Base-by-base conservation (phyloP, 1,140 invertebrate species). In the Homalodisca vitripennis region DNA sequence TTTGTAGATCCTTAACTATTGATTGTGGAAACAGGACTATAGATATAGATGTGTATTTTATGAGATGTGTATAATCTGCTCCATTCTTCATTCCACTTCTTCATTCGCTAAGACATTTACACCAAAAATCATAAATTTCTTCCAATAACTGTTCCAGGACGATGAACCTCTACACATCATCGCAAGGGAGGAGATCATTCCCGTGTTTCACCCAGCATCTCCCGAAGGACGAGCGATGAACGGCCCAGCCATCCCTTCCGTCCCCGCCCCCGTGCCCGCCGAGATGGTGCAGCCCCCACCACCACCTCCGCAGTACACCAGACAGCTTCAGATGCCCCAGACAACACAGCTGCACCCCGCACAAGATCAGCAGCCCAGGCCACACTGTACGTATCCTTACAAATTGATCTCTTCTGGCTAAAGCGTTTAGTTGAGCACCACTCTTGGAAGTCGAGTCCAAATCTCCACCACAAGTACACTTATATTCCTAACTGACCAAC, bases 371-470 rank as follows among this genome's bases (percentile, higher is more conserved):
- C 46, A 22, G 12, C 48, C 63, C 13, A 70, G 76, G 41, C 76
- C 76, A 32, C 76, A 77, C 66, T 77, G 76, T 77, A 66, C 73
- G 75, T 76, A 69, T 17, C 34, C n/a, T n/a, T n/a, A n/a, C n/a
- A n/a, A n/a, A n/a, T 24, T 12, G 10, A 10, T 12, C 10, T 12
- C 10, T 46, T 12, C 41, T 46, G 41, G 10, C 10, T 12, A 10
- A 46, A 10, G n/a, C 41, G n/a, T n/a, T 46, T 10, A 12, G n/a
- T 46, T 46, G n/a, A 46, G 41, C n/a, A 46, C 10, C 10, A n/a
- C n/a, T 46, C n/a, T 46, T 46, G 41, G n/a, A 46, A 46, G n/a
- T 46, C n/a, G n/a, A n/a, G n/a, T n/a, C n/a, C n/a, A n/a, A n/a
- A n/a, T n/a, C n/a, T n/a, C n/a, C n/a, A n/a, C n/a, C n/a, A n/a